A percentile compares a stretch with the other conserved stretches of the same genome.
Conservation (phyloP, 2,797 vertebrate species). For the Rhinoraja longicauda region DNA sequence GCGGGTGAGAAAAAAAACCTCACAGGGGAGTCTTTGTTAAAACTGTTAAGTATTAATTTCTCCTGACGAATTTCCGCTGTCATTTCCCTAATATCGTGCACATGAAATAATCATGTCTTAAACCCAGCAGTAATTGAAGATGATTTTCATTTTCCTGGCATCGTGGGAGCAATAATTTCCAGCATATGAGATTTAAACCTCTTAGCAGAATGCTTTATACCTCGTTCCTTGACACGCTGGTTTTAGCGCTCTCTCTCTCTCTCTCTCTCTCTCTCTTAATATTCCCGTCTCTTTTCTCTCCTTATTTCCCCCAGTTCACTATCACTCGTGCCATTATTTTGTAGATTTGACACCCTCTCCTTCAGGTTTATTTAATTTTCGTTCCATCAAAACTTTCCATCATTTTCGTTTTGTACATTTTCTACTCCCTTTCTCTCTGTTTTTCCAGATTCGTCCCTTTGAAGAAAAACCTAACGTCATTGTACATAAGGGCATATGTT, state of each 20-base stretch:
- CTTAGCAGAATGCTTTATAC: conserved; percentile 20
- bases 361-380: not conserved
- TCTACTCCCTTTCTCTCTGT: not conserved
- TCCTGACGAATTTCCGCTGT: conserved; percentile 59
- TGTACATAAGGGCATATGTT: not conserved
- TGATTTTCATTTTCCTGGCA: conserved; percentile 58
- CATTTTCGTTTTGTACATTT: not conserved
- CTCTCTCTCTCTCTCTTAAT: not conserved
- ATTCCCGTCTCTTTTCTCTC: not conserved
- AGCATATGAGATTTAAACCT: conserved; percentile 38
- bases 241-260: not conserved
- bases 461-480: no score
- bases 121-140: conserved; percentile 56
- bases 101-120: conserved; percentile 65
- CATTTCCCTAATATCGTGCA: conserved; percentile 59
- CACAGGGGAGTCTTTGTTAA: conserved; percentile 54
- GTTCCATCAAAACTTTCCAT: not conserved
- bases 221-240: not conserved
- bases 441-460: not conserved
- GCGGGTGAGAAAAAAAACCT: conserved; percentile 48
- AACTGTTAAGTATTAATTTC: conserved; percentile 63
- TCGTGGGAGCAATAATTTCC: conserved; percentile 53
- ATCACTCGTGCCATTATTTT: not conserved
- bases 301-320: no score
- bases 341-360: not conserved